Conservation (phyloP, 2,888 invertebrate species). For the Urechis unicinctus region DNA sequence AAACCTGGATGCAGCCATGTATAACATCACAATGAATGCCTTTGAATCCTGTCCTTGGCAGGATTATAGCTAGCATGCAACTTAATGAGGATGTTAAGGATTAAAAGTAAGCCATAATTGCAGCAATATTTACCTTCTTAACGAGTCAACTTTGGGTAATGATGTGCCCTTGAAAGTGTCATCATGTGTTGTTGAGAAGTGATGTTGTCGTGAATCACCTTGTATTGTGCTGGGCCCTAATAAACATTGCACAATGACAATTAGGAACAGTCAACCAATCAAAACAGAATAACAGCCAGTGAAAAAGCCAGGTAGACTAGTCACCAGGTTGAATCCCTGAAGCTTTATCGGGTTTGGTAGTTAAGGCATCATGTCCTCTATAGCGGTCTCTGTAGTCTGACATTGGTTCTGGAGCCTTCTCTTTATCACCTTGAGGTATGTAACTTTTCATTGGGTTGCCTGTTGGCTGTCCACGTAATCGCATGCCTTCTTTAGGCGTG, state of each 20-base stretch:
- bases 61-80: no score
- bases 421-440: slow-evolving; percentile 38
- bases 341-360: slow-evolving; percentile 25
- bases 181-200: slow-evolving; percentile 33
- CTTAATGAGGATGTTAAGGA: no score
- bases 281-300: no score
- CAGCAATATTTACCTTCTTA: no score
- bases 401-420: slow-evolving; percentile 32
- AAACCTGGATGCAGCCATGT: no score
- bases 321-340: not conserved
- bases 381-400: slow-evolving; percentile 38
- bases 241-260: not conserved
- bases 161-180: slow-evolving; percentile 31
- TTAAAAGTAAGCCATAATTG: no score
- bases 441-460: slow-evolving; percentile 22
- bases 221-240: slow-evolving; percentile 38
- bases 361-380: slow-evolving; percentile 31
- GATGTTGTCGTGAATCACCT: slow-evolving; percentile 32
- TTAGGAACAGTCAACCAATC: no score
- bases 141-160: slow-evolving; percentile 18
- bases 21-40: no score
- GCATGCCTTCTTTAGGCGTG: slow-evolving; percentile 27
- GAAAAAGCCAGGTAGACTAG: no score
- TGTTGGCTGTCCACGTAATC: slow-evolving; percentile 12
- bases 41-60: no score